These are phyloP conservation scores for Chymomyza amoena DNA, from an alignment of 2,888 invertebrate species.

Conservation along the genomic window DNA sequence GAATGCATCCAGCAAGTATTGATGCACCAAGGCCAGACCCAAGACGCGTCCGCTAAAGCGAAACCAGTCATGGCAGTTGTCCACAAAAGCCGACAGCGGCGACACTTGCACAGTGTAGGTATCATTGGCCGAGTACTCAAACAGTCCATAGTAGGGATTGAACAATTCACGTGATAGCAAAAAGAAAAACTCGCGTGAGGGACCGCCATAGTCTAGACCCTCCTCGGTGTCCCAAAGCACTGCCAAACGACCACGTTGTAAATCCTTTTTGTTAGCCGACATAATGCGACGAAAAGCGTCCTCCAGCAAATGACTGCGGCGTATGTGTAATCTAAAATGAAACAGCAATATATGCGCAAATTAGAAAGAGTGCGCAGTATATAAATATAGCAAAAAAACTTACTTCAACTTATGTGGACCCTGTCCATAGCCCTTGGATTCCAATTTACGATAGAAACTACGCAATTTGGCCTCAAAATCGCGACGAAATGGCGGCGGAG, in stretches of 20 bases:
- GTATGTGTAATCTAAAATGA: conserved; percentile 89
- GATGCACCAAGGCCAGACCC: conserved; percentile 97
- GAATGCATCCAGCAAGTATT: conserved; percentile 97
- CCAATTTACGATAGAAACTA: conserved; percentile 95
- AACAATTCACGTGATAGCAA: conserved; percentile 97
- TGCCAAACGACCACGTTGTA: conserved; percentile 96
- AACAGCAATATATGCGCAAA: neutral
- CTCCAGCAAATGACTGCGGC: conserved; percentile 94
- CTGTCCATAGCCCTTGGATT: conserved; percentile 97
- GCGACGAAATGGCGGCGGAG: conserved; percentile 93
- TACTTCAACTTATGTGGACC: conserved; percentile 98
- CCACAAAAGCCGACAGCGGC: conserved; percentile 97
- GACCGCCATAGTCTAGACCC: conserved; percentile 98
- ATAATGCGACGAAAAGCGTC: conserved; percentile 98
- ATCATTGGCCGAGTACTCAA: conserved; percentile 98
- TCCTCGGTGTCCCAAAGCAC: conserved; percentile 97
- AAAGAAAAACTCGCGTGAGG: conserved; percentile 97
- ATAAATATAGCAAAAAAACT: conserved; percentile 52
- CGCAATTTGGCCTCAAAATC: conserved; percentile 97
- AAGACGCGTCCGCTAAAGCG: conserved; percentile 96
- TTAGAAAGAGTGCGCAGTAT: neutral
- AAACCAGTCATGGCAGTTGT: conserved; percentile 98
- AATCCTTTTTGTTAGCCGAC: conserved; percentile 96
- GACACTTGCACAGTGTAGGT: conserved; percentile 97
- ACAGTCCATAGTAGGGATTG: conserved; percentile 98